Evolutionary conservation across 1,140 invertebrate genomes (phyloP), one percentile per base, ranked within the genome.

Genomic region (Drosophila azteca): DNA sequence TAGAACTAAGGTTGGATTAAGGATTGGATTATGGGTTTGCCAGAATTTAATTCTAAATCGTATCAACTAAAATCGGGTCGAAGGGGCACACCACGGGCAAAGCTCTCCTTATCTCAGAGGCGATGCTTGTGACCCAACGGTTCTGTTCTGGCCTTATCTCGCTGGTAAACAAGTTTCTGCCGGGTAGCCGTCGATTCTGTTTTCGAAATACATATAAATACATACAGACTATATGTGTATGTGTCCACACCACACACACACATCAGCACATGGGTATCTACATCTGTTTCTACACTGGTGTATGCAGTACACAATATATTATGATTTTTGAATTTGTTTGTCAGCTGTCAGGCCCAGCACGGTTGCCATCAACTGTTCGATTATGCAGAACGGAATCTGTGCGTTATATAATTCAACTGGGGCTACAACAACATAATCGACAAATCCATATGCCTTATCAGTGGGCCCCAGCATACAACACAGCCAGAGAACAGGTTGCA

Each of bases 401-500:
- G 4, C 11, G 60, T 88, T 85, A 79, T 67, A 82, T 85, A 85
- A 85, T 78, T 35, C 6, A 8, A 39, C 54, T 43, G 8, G 20
- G 45, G 20, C 22, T 43, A 58, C 39, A 13, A 49, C 58, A 69
- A 20, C 15, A 41, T 65, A 55, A 39, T 72, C 78, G 75, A 76
- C 77, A 75, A 78, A 78, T 85, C 69, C 53, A 67, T 70, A 54
- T 57, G 26, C 72, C 67, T 71, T 79, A 87, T 85, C 78, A 67
- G 35, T 43, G 26, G 49, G 55, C 57, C 53, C 60, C 66, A 53
- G 54, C 41, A 51, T 24, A 70, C 61, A 69, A 46, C 57, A 67
- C 35, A 64, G 44, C 60, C 62, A 70, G 64, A 65, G 82, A 85
- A 81, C 77, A 85, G 82, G 81, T 85, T 87, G 81, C 72, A 51